Conservation (phyloP, 2,113 vertebrate genomes). For the Cardinalis cardinalis region DNA sequence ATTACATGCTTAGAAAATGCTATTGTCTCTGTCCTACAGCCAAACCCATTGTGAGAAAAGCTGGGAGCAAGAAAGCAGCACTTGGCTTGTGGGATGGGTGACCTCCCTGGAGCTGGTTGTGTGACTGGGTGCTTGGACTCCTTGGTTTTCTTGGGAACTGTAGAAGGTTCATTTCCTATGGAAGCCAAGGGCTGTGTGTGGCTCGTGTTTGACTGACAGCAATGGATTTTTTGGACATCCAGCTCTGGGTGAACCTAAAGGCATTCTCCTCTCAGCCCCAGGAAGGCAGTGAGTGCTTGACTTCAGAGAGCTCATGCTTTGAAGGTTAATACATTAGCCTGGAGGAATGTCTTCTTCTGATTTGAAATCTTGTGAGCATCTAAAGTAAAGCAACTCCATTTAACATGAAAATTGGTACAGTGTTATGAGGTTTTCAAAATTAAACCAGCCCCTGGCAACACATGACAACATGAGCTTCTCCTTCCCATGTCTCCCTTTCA, state of each 20-base stretch:
- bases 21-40: background rate
- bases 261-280: background rate
- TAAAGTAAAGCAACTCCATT: background rate
- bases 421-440: background rate
- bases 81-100: background rate
- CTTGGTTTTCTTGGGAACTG: background rate
- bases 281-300: background rate
- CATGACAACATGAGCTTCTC: background rate
- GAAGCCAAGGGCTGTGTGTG: background rate
- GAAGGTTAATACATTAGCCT: constrained; percentile 8
- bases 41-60: background rate
- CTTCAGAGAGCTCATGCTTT: background rate
- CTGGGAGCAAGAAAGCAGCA: background rate
- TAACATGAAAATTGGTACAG: background rate
- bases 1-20: background rate
- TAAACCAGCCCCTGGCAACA: background rate
- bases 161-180: background rate
- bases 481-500: background rate
- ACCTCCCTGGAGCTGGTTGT: background rate
- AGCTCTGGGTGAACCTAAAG: background rate
- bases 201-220: background rate
- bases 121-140: background rate
- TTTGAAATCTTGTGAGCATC: background rate
- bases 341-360: background rate
- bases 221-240: background rate